phyloP scores from a whole-genome alignment of 2,888 invertebrate genomes.

The Elysia crispata region DNA sequence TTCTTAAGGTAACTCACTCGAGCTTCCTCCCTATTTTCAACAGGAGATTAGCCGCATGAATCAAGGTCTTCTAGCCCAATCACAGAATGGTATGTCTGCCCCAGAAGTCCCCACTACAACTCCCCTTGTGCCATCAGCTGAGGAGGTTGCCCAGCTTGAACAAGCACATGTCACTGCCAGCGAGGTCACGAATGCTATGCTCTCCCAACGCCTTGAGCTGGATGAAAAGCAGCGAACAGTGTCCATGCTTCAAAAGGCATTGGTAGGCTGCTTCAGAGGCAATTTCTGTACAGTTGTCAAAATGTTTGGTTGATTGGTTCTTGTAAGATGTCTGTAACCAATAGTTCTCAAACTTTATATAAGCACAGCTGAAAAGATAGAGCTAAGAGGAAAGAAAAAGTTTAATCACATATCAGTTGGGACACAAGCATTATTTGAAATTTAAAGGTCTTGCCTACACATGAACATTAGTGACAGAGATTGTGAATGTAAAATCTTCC shows the following conservation, averaged over 20 bases:
- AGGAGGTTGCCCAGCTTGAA: constrained; percentile 72
- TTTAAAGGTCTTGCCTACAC: too few relatives aligned
- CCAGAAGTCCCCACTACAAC: constrained; percentile 41
- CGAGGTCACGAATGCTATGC: constrained; percentile 74
- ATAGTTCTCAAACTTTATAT: too few relatives aligned
- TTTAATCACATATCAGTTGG: too few relatives aligned
- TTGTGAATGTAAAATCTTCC: too few relatives aligned
- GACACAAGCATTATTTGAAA: too few relatives aligned
- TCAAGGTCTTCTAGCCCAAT: constrained; percentile 64
- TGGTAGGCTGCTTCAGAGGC: constrained; percentile 66
- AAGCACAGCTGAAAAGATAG: too few relatives aligned
- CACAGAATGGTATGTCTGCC: constrained; percentile 40
- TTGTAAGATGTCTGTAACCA: too few relatives aligned
- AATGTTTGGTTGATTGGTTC: too few relatives aligned
- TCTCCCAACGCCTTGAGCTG: constrained; percentile 74
- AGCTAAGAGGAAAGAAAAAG: too few relatives aligned
- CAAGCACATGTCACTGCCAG: constrained; percentile 74
- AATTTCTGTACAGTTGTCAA: too few relatives aligned
- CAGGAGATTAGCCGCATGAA: constrained; percentile 70
- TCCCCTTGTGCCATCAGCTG: constrained; percentile 70
- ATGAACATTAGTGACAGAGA: too few relatives aligned
- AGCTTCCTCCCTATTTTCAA: not conserved
- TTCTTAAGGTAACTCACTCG: not conserved
- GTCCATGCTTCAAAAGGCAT: constrained; percentile 76
- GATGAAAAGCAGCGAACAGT: constrained; percentile 76